phyloP scores from a whole-genome alignment of 2,113 vertebrate species.

The Myodes glareolus region DNA sequence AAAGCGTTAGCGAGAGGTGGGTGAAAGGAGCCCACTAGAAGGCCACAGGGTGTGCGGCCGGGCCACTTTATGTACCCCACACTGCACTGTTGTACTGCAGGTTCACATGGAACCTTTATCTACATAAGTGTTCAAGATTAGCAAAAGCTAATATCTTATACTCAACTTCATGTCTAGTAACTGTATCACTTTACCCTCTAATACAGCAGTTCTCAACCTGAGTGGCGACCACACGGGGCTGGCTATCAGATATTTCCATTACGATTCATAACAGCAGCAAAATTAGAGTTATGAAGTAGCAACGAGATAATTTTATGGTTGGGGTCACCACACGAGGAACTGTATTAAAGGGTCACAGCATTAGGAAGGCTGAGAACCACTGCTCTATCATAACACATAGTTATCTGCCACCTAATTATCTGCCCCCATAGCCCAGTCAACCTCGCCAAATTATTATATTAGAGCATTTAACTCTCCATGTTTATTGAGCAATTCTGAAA shows the following conservation, averaged over 20 bases:
- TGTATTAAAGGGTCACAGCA: background rate
- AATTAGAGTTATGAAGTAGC: background rate
- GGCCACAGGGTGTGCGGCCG: background rate
- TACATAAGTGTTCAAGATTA: background rate
- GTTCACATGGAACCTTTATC: background rate
- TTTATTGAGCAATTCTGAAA: background rate
- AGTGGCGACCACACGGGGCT: no score
- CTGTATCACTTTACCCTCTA: background rate
- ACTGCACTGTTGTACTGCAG: background rate
- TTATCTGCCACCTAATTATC: background rate
- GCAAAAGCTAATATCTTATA: background rate
- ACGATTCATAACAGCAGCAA: background rate
- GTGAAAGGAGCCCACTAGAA: background rate
- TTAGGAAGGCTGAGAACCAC: background rate
- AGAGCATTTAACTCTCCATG: background rate
- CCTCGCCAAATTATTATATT: background rate
- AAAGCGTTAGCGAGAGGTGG: background rate
- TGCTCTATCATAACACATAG: background rate
- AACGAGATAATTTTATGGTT: background rate
- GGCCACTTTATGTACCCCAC: background rate
- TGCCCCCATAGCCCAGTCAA: background rate
- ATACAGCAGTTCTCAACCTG: background rate
- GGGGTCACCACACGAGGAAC: background rate
- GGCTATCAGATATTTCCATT: background rate
- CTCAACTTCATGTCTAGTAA: constrained; percentile 18